These are phyloP conservation scores for Rhopalosiphum nymphaeae DNA, from an alignment of 2,888 invertebrate species.

Conservation along the genomic window DNA sequence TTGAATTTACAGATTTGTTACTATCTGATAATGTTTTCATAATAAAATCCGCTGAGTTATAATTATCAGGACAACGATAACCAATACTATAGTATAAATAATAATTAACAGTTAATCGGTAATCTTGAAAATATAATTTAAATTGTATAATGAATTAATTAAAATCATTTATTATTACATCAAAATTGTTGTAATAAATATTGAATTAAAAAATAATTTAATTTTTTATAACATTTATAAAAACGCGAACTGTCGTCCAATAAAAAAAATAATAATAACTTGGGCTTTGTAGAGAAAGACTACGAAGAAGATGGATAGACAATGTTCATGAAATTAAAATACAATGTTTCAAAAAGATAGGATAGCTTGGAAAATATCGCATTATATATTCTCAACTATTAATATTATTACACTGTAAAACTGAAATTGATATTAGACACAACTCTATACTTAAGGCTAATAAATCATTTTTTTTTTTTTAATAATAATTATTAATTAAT, in stretches of 20 bases:
- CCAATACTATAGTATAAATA: constrained; percentile 74
- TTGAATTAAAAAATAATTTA: not conserved
- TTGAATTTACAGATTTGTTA: constrained; percentile 81
- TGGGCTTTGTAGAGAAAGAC: too few species aligned
- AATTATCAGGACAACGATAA: constrained; percentile 83
- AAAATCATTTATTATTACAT: not conserved
- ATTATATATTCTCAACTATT: not conserved
- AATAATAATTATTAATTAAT: not conserved
- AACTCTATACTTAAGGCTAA: not conserved
- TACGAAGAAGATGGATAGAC: too few species aligned
- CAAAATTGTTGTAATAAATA: not conserved
- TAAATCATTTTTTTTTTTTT: not conserved
- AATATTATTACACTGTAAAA: not conserved
- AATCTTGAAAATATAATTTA: not conserved
- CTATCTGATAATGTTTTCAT: constrained; percentile 82
- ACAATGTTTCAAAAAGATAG: too few species aligned
- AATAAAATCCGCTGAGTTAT: constrained; percentile 92
- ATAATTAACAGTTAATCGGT: constrained; percentile 24
- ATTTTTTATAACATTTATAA: not conserved
- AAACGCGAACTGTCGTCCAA: too few species aligned
- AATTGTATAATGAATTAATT: not conserved
- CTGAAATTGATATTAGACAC: not conserved
- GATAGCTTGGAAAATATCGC: too few species aligned
- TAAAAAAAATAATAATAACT: too few species aligned
- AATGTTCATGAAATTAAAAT: too few species aligned